Base-by-base conservation (phyloP, 1,140 invertebrate species). In the Macrobrachium rosenbergii region DNA sequence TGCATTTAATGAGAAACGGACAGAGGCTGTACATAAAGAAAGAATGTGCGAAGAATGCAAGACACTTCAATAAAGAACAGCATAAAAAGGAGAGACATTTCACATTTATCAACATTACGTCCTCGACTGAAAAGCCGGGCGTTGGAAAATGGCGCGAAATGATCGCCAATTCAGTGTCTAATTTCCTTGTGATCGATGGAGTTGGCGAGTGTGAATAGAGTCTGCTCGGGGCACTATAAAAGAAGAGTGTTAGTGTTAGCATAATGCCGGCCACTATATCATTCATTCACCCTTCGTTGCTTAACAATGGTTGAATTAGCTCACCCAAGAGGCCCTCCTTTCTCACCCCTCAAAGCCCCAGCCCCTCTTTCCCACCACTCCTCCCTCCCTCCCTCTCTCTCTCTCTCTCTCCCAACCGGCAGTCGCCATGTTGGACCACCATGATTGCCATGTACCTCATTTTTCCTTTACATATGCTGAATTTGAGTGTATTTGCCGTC, bases 241-340 rank as follows among this genome's bases (percentile, higher is more conserved):
- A 78, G 77, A 58, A 58, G 76, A 81, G 76, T 88, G 87, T 83
- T 84, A 78, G 82, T 83, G 87, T 80, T 79, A 76, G 78, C 67
- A 88, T 83, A 84, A 88, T 83, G 87, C 73, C 37, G 37, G 19
- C 73, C 77, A 88, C 64, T 88, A 81, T 88, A 88, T 88, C 87
- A 84, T 83, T 88, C 87, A 88, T 83, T 88, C 87, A 88, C 87
- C 82, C 87, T 83, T 59, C 82, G 82, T n/a, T 88, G 87, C 59
- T 37, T 88, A 69, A 88, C 87, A 88, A 88, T 88, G 82, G 77
- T 52, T 67, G 87, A 88, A 88, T 88, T 88, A 88, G 82, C 64
- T 37, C 21, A 52, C 69, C 21, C 79, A 52, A 43, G n/a, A 28
- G 21, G 45, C 23, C 19, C 67, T 59, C 28, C 62, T 62, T 60